Evolutionary conservation across 2,797 vertebrate genomes (phyloP).

Genomic region (Thamnophis elegans): DNA sequence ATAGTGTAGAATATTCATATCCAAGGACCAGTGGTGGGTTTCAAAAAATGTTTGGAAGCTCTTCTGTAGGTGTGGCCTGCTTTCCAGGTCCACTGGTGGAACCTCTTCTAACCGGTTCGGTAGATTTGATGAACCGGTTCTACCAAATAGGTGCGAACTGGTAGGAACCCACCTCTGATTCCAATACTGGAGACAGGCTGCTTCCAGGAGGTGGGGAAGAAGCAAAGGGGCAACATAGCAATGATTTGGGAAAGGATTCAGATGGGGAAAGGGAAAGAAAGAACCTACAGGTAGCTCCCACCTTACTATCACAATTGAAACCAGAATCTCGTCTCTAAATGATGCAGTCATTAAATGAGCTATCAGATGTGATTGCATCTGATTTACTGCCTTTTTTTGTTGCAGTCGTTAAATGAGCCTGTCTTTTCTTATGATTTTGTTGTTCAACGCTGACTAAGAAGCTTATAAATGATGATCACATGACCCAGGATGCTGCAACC

Average conservation of each 20-base stretch:
- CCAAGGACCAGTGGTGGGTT: too few species aligned
- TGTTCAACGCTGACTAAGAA: neutral
- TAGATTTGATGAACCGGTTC: too few species aligned
- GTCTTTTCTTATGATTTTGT: neutral
- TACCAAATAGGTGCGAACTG: too few species aligned
- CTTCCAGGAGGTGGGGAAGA: neutral
- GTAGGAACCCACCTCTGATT: too few species aligned
- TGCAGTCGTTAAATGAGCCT: neutral
- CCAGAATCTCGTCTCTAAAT: neutral
- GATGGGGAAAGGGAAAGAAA: neutral
- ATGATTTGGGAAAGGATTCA: neutral
- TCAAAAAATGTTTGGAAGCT: too few species aligned
- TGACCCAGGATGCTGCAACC: too few species aligned
- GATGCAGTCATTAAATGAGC: neutral
- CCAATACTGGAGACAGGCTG: rapidly evolving
- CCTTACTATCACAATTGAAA: neutral
- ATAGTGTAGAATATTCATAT: too few species aligned
- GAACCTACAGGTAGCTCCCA: neutral
- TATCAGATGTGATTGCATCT: neutral
- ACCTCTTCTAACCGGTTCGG: too few species aligned
- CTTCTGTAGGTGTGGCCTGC: too few species aligned
- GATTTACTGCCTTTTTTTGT: neutral
- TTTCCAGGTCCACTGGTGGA: too few species aligned
- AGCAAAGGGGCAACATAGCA: neutral
- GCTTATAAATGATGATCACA: neutral